Conservation (phyloP, 2,888 invertebrate species). For the Atherix ibis region DNA sequence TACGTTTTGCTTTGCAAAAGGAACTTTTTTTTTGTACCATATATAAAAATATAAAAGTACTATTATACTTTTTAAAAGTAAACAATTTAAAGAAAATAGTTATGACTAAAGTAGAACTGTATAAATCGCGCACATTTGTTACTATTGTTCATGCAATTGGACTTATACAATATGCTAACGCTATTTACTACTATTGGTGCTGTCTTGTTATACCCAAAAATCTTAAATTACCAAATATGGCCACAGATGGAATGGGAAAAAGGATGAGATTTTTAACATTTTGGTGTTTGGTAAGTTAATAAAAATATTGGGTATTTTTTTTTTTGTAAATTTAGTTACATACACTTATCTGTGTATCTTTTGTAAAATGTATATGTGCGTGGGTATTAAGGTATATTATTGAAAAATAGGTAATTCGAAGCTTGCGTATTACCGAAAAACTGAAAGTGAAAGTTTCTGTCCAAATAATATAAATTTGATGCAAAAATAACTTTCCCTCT, state of each 20-base stretch:
- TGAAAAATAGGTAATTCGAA: too few relatives aligned
- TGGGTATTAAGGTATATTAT: too few relatives aligned
- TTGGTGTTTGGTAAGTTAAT: conserved; percentile 37
- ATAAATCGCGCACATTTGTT: conserved; percentile 29
- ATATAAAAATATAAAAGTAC: too few relatives aligned
- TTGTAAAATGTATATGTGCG: too few relatives aligned
- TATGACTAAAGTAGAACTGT: conserved; percentile 33
- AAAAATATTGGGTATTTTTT: neutral
- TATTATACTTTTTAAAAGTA: too few relatives aligned
- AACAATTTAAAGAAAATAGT: too few relatives aligned
- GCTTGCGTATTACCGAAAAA: too few relatives aligned
- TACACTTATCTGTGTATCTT: conserved; percentile 12
- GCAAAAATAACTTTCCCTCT: too few relatives aligned
- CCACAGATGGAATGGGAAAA: conserved; percentile 22
- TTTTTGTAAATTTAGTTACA: conserved; percentile 5
- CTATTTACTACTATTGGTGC: conserved; percentile 36
- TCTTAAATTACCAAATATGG: conserved; percentile 19
- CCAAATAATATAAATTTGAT: too few relatives aligned
- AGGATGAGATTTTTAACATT: conserved; percentile 34
- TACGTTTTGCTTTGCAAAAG: too few relatives aligned
- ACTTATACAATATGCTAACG: conserved; percentile 28
- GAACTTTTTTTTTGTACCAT: too few relatives aligned
- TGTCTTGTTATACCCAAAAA: conserved; percentile 33
- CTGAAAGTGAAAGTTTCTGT: too few relatives aligned
- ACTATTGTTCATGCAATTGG: conserved; percentile 29